Evolutionary conservation across 2,888 invertebrate species (phyloP), one percentile per base, ranked within the genome.

Genomic region (Bursaphelenchus okinawaensis): DNA sequence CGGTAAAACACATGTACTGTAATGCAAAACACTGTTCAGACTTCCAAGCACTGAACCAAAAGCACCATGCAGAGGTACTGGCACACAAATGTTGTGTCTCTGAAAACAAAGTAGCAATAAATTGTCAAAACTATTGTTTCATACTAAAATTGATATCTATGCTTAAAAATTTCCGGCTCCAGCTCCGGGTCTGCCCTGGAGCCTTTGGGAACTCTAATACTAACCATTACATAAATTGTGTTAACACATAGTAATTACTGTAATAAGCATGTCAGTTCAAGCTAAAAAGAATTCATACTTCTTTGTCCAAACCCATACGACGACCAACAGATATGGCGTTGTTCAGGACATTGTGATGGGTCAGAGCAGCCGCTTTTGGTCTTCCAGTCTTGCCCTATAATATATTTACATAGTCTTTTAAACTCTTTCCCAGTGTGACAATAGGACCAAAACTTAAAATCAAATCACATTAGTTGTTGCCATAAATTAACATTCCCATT

Each of bases 281-380:
- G n/a, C n/a, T n/a, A n/a, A n/a, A n/a, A n/a, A n/a, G n/a, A n/a
- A n/a, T n/a, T n/a, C 23, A n/a, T 54, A 54, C 75, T 31, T 69
- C 68, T 16, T 66, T 40, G 55, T 76, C 65, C 69, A 85, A 86
- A 16, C 84, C 84, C 23, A 85, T 71, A 27, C 86, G 77, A 40
- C 80, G 84, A 0, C 88, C 89, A 64, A 88, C 84, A 74, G 87
- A 87, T 76, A 87, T 87, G 7, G 89, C 87, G 83, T 92, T 92
- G 83, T 92, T 92, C 1, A 90, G 85, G 20, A 90, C 84, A 66
- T 87, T 87, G 77, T 88, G 87, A 80, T 92, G 91, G 1, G 85
- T 80, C 24, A 86, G 74, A 6, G 77, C 75, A 12, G 84, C 85
- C 52, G 89, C 91, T 83, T 92, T 92, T 0, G 92, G 90, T 50